These are phyloP conservation scores for Ophion costatus DNA, from an alignment of 2,888 invertebrate genomes.

Conservation along the genomic window DNA sequence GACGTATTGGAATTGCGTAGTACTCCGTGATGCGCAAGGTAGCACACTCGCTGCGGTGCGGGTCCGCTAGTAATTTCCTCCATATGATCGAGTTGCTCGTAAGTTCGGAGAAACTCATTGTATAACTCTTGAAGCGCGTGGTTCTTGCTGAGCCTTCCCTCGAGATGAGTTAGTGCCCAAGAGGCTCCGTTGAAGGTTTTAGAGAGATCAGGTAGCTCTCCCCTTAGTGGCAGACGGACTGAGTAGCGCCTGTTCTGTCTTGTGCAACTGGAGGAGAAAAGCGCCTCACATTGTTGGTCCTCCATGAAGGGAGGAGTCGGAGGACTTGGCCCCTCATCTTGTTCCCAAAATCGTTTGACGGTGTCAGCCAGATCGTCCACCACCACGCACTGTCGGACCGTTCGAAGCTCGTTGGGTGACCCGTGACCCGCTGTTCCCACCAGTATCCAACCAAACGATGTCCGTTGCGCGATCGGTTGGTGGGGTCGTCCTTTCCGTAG, in stretches of 20 bases:
- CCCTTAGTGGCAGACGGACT: constrained; percentile 52
- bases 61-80: background rate
- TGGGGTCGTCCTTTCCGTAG: background rate
- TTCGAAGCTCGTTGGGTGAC: background rate
- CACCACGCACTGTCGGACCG: background rate
- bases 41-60: background rate
- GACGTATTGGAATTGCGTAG: background rate
- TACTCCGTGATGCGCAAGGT: background rate
- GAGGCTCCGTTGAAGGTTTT: background rate
- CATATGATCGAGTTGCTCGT: background rate
- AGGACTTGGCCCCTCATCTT: constrained; percentile 40
- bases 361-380: background rate
- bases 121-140: background rate
- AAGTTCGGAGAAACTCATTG: background rate
- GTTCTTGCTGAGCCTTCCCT: constrained; percentile 15
- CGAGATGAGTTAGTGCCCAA: constrained; percentile 5
- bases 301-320: constrained; percentile 4
- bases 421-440: background rate
- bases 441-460: constrained; percentile 51
- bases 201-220: background rate
- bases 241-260: constrained; percentile 38
- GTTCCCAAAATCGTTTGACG: constrained; percentile 52
- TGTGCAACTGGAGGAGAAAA: constrained; percentile 13
- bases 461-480: constrained; percentile 35
- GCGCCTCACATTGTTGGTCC: constrained; percentile 56